Evolutionary conservation across 2,113 vertebrate species (phyloP), one percentile per base, ranked within the genome.

Genomic region (Rhineura floridana): DNA sequence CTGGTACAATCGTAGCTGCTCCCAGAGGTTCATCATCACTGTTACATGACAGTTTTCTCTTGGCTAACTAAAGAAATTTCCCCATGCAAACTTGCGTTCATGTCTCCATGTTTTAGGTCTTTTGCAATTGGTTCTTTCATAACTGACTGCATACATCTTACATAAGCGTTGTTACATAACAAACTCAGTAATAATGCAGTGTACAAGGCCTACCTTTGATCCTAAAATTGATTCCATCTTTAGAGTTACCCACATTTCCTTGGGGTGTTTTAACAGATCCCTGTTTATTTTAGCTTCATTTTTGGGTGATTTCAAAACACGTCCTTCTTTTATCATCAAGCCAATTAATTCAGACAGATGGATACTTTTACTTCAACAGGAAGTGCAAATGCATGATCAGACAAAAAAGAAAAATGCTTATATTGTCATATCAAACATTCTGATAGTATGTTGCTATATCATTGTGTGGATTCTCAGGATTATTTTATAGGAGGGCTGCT

Each of bases 31-130:
- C 50, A 62, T 83, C 80, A 65, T 62, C 33, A 21, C 44, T 83
- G 13, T 83, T 76, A 21, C 78, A 48, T 87, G 86, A 82, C 79
- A 87, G 33, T 82, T 87, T 87, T 76, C 70, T 50, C 80, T 78
- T 86, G 55, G 33, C 55, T 65, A 81, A 85, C 85, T 85, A 85
- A 85, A 73, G 65, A 75, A 72, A 23, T 81, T 63, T 81, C 33
- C 39, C 11, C 42, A 63, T 81, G n/a, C 67, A 81, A 85, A 63
- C 67, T 75, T 65, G n/a, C 69, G 23, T 81, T 81, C 44, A 44
- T 73, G 44, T 63, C 52, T 80, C 79, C 42, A 75, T 83, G 39
- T 83, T 76, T 72, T 30, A 48, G 19, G 23, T 2, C 50, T 62
- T 3, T n/a, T 78, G 30, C 52, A 36, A 15, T 84, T 28, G 15